Base-by-base conservation (phyloP, 1,140 invertebrate genomes). In the Charaxes varanes region DNA sequence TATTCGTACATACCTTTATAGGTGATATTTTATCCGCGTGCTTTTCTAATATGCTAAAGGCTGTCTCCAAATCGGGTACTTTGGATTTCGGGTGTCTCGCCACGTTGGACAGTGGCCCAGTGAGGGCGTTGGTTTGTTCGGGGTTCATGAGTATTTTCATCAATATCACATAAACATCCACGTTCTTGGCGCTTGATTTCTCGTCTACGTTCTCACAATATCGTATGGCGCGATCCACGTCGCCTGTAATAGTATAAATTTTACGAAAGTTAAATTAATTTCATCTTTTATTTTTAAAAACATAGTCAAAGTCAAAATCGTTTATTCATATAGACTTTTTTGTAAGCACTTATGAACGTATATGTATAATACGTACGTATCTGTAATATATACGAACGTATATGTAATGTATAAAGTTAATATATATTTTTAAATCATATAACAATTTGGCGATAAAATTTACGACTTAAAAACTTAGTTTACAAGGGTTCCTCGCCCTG, bases 11-110 rank as follows among this genome's bases (percentile, higher is more conserved):
- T 47, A 91, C 89, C 66, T 91, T 90, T 7, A 90, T 64, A 0
- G 94, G 92, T 62, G 96, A 90, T 42, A 97, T 93, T 76, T 91
- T 90, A 6, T 88, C 86, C 0, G 94, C 93, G 77, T 97, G 90
- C 34, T 92, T 88, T 59, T 97, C 91, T 2, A 98, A 74, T 21
- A 98, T 72, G 34, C 87, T 76, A 0, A 98, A 76, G 4, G 94
- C 94, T 16, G 90, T 90, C 48, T 93, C 88, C 8, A 94, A 67
- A 73, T 97, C 92, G 0, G 93, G 89, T 32, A 86, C 85, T 0
- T 87, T 66, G 0, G 87, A 86, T 27, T 85, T 82, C 3, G 85
- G 81, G 23, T 84, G 60, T 33, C 67, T 52, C 19, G 64, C 56
- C 4, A 70, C 70, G 17, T 68, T 67, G 24, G 72, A 56, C 32